phyloP scores from a whole-genome alignment of 2,888 invertebrate genomes.

The Drosophila parthenogenetica region DNA sequence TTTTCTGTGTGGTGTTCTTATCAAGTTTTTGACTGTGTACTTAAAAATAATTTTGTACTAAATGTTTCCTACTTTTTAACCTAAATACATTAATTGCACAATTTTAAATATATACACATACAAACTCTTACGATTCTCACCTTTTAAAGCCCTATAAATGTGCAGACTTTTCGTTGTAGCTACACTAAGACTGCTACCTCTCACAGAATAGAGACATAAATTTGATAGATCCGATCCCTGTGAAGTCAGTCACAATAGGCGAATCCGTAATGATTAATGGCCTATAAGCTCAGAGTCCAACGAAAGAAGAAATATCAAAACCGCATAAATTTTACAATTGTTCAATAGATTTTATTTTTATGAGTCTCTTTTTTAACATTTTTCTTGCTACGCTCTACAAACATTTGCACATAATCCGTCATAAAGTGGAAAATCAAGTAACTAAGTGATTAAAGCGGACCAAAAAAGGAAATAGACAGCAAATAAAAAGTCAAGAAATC shows the following conservation, averaged over 20 bases:
- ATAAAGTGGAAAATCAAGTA: constrained; percentile 80
- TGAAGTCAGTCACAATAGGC: constrained; percentile 17
- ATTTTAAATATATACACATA: not conserved
- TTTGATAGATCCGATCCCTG: constrained; percentile 21
- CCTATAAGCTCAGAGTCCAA: constrained; percentile 9
- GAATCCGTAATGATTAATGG: constrained; percentile 57
- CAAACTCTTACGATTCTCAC: constrained; percentile 6
- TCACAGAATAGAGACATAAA: constrained; percentile 50
- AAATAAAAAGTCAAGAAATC: constrained; percentile 52
- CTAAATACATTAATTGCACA: not conserved
- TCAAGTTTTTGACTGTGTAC: too few species aligned
- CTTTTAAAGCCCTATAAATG: constrained; percentile 11
- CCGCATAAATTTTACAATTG: constrained; percentile 62
- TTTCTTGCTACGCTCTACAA: constrained; percentile 40
- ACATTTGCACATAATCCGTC: constrained; percentile 77
- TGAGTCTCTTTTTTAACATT: not conserved
- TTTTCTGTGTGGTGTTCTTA: too few species aligned
- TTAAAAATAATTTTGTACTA: too few species aligned
- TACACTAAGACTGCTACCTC: constrained; percentile 5
- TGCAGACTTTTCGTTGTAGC: constrained; percentile 5
- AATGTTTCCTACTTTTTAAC: not conserved
- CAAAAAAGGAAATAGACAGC: constrained; percentile 26
- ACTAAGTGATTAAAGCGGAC: constrained; percentile 70
- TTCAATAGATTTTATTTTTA: constrained; percentile 47
- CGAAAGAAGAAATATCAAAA: constrained; percentile 25